Conservation (phyloP, 1,140 invertebrate species). For the Neodiprion lecontei region DNA sequence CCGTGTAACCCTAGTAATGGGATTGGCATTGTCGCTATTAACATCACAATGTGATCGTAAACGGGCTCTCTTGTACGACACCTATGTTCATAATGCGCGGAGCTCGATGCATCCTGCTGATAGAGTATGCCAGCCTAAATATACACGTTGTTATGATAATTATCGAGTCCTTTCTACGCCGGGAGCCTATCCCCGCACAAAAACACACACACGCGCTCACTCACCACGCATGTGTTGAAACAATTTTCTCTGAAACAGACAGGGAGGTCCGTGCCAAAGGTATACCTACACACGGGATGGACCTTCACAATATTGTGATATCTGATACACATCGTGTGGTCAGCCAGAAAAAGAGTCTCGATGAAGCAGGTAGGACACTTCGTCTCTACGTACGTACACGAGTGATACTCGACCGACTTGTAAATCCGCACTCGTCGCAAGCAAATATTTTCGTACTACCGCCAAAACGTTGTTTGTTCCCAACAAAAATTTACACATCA, state of each 20-base stretch:
- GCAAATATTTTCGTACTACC: too few species aligned
- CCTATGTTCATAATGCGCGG: neutral
- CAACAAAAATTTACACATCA: too few species aligned
- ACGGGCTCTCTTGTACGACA: slow-evolving; percentile 1
- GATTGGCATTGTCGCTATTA: slow-evolving; percentile 5
- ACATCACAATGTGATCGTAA: slow-evolving; percentile 7
- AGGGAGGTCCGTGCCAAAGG: too few species aligned
- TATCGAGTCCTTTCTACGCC: neutral
- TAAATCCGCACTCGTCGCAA: too few species aligned
- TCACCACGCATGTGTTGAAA: neutral
- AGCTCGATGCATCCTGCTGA: neutral
- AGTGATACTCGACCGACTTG: too few species aligned
- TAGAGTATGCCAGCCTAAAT: neutral
- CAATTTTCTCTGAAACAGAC: too few species aligned
- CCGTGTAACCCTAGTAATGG: slow-evolving; percentile 11
- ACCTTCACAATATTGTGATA: slow-evolving; percentile 7
- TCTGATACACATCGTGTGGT: neutral
- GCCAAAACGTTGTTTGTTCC: too few species aligned
- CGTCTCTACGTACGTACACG: too few species aligned
- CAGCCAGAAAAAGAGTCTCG: too few species aligned
- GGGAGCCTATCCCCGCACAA: neutral
- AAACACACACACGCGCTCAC: neutral
- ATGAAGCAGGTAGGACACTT: too few species aligned
- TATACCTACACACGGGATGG: neutral
- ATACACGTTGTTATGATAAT: slow-evolving; percentile 14